Evolutionary conservation across 2,888 invertebrate genomes (phyloP).

Genomic region (Dolichopus griseipennis): DNA sequence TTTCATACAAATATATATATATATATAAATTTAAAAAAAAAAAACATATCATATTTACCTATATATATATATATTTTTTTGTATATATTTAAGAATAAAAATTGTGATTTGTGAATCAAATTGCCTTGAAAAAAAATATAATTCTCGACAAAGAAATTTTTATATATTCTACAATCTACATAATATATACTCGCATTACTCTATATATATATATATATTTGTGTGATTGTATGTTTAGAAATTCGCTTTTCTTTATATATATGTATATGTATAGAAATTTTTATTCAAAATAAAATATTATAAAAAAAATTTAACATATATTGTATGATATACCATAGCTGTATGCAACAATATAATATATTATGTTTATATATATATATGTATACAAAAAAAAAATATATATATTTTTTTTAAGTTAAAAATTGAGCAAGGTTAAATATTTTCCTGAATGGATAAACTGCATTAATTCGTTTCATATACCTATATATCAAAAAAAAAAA

Average conservation of each 20-base stretch:
- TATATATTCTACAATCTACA: background rate
- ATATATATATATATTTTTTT: background rate
- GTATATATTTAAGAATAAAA: background rate
- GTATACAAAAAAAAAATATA: background rate
- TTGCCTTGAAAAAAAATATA: conserved; percentile 6
- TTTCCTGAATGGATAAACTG: conserved; percentile 4
- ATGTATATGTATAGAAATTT: too few species aligned
- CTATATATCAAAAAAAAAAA: background rate
- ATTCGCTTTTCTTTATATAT: too few species aligned
- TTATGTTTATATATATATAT: background rate
- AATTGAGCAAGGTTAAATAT: conserved; percentile 6
- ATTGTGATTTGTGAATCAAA: conserved; percentile 4
- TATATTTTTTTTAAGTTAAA: background rate
- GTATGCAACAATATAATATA: background rate
- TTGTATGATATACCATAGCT: too few species aligned
- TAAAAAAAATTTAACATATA: too few species aligned
- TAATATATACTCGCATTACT: too few species aligned
- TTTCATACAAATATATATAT: background rate
- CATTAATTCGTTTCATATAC: background rate
- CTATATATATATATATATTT: background rate
- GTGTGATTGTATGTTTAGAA: too few species aligned
- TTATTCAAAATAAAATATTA: too few species aligned
- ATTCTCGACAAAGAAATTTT: background rate
- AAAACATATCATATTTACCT: background rate
- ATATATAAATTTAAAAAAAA: too few species aligned